Evolutionary conservation across 2,113 vertebrate genomes (phyloP).

Genomic region (Clupea harengus): DNA sequence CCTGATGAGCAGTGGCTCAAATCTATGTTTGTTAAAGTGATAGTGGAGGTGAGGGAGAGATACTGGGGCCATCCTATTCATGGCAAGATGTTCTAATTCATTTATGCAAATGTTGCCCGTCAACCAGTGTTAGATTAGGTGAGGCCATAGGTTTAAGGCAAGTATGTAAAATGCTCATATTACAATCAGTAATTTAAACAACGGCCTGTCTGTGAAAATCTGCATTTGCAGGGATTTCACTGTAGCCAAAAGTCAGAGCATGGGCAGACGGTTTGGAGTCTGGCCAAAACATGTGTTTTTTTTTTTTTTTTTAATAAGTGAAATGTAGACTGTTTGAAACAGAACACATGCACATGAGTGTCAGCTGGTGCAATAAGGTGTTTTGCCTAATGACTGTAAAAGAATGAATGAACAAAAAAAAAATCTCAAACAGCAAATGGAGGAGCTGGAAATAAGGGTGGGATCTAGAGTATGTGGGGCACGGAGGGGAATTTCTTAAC

Average conservation of each 20-base stretch:
- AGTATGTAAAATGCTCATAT: neutral
- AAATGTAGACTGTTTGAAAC: neutral
- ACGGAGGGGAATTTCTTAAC: slow-evolving; percentile 57
- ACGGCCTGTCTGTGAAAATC: neutral
- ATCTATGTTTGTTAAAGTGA: neutral
- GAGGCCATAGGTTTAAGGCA: neutral
- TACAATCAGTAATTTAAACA: neutral
- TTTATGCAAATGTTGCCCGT: slow-evolving; percentile 9
- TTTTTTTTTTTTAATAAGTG: neutral
- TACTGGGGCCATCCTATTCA: neutral
- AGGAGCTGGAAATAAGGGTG: slow-evolving; percentile 45
- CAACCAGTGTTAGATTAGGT: neutral
- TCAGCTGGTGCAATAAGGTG: neutral
- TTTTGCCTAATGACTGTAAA: neutral
- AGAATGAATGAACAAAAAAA: slow-evolving; percentile 9
- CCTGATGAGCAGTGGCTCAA: slow-evolving; percentile 18
- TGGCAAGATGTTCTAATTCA: neutral
- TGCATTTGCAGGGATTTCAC: neutral
- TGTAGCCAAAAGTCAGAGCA: neutral
- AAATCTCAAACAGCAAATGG: slow-evolving; percentile 49
- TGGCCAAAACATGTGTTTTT: neutral
- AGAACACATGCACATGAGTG: neutral
- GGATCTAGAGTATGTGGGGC: slow-evolving; percentile 59
- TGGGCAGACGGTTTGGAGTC: neutral
- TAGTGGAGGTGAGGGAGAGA: neutral